Evolutionary conservation across 2,888 invertebrate genomes (phyloP), one percentile per base, ranked within the genome.

Genomic region (Fragum sueziense): DNA sequence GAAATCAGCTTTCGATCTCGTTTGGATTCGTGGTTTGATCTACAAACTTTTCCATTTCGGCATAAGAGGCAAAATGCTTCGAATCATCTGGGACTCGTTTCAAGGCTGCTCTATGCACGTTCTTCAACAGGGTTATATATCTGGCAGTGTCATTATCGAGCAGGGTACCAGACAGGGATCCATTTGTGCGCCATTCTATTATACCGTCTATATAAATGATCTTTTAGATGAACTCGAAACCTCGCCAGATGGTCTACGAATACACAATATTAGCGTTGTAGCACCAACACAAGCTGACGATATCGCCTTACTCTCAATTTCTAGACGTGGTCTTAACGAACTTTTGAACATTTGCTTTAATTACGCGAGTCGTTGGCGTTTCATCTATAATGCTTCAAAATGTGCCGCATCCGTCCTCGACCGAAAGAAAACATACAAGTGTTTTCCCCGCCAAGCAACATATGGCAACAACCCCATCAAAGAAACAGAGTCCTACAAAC

Each of bases 261-360:
- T 74, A 11, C n/a, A 25, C 37, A n/a, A 68, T 25, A 14, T 57
- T 22, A 37, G 25, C 20, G 4, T 68, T 17, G 34, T 34, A n/a
- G 47, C 68, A n/a, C 68, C 74, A 69, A 74, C 74, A 1, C 57
- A 57, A 25, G 74, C 74, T 1, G 74, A 74, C 25, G 74, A 74
- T 25, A 34, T 69, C 22, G 31, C 69, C 1, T 33, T 74, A 11
- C 29, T 74, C 7, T 69, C 68, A 7, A 20, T 74, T 6, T 54
- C 67, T 3, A 52, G 37, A 51, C 27, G 31, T n/a, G 68, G 74
- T 27, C 31, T 73, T 1, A 51, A 73, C 29, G 51, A 52, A 34
- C 29, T 73, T 14, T 14, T 73, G 20, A 4, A 31, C 20, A 73
- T 65, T 1, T 73, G 65, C 22, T 17, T 11, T 20, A 52, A 52